Percentiles rank a stretch among this genome's conserved stretches.
phyloP scores from a whole-genome alignment of 1,140 invertebrate genomes.

The Brachionus paranguensis region DNA sequence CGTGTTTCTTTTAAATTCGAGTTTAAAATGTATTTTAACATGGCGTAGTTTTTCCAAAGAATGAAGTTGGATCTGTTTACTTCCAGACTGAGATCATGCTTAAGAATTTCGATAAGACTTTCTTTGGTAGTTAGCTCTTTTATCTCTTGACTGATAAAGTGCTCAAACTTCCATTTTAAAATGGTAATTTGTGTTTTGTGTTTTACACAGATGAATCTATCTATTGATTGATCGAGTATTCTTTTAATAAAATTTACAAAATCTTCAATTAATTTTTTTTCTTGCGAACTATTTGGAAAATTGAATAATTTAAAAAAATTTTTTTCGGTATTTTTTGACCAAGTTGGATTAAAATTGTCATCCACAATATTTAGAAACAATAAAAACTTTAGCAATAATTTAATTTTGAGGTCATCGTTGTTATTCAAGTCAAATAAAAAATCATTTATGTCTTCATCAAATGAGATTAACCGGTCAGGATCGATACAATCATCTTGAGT shows the following conservation, averaged over 20 bases:
- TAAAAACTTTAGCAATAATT: neutral
- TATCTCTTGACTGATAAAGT: neutral
- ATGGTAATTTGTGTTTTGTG: neutral
- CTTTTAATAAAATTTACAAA: neutral
- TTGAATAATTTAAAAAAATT: neutral
- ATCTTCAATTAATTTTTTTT: neutral
- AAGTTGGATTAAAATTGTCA: neutral
- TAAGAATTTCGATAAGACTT: neutral
- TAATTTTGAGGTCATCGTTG: neutral
- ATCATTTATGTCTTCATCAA: constrained; percentile 15
- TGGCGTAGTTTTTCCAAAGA: neutral
- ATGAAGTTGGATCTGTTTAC: constrained; percentile 7
- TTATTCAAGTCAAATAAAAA: constrained; percentile 29
- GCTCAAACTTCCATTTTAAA: constrained; percentile 33
- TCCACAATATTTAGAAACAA: neutral
- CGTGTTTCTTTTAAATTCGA: constrained; percentile 3
- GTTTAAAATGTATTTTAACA: neutral
- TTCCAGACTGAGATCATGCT: constrained; percentile 9
- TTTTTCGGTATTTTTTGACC: neutral
- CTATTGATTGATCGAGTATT: neutral
- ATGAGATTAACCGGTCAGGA: neutral
- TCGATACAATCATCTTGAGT: constrained; percentile 29
- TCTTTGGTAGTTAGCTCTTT: neutral
- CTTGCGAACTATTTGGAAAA: neutral
- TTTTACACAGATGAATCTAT: neutral